Evolutionary conservation across 2,888 invertebrate genomes (phyloP), one percentile per base, ranked within the genome.

Genomic region (Tachystola acroxantha): DNA sequence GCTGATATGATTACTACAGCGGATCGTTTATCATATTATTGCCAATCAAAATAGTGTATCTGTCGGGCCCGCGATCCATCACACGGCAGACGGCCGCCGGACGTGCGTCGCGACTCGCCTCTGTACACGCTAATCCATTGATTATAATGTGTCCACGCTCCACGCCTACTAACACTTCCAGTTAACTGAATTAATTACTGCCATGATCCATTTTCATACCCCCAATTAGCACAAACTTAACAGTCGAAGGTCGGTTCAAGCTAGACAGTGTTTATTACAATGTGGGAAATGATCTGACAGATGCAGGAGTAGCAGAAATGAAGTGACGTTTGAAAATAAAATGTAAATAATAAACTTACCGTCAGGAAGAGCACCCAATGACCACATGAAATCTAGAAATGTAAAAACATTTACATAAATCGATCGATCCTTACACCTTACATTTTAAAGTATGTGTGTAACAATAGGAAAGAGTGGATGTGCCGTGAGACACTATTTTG

Each of bases 331-430:
- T 57, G 42, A 50, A 61, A 57, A 69, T 66, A 72, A 65, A 73
- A 72, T 70, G 61, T 66, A 60, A 55, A 58, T 46, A 69, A 63
- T 60, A 41, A 74, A 93, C 95, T 95, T 91, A 96, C 96, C 96
- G 91, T 96, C 96, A 89, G 96, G 96, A 91, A 96, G 93, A 91
- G 96, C 95, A 92, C 96, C 96, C 93, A 96, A 93, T 89, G 96
- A 96, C 96, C 96, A 96, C 96, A 96, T 96, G 93, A 96, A 96
- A 95, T 96, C 96, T 96, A 94, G 90, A 94, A 90, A 89, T 88
- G 89, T 86, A 88, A 88, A 88, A 88, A 86, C 77, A 87, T 84
- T 85, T 85, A 82, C 84, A 84, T 86, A 84, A 86, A 77, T 85
- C 77, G 84, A 85, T 68, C 84, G 74, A 82, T 76, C 70, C 76